A percentile compares a stretch with the other conserved stretches of the same genome.
Evolutionary conservation across 2,888 invertebrate genomes (phyloP).

Genomic region (Emmelina monodactyla): DNA sequence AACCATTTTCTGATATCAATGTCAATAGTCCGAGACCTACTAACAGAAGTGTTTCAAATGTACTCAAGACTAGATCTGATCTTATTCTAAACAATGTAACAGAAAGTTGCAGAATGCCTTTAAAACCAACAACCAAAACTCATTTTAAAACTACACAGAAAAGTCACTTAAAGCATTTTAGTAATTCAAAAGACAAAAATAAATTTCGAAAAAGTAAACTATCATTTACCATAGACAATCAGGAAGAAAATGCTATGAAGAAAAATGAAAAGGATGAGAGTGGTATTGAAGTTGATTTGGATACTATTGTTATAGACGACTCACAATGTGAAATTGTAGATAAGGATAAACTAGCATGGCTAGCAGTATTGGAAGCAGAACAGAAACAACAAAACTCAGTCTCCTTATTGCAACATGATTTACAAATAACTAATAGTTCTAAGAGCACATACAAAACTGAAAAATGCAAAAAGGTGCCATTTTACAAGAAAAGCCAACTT

Average conservation of each 20-base stretch:
- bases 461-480: constrained; percentile 27
- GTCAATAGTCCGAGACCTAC: constrained; percentile 28
- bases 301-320: constrained; percentile 34
- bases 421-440: background rate
- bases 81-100: constrained; percentile 8
- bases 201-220: constrained; percentile 3
- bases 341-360: constrained; percentile 41
- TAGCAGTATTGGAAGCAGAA: constrained; percentile 34
- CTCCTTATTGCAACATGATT: background rate
- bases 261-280: constrained; percentile 24
- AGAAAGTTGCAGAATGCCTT: constrained; percentile 6
- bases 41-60: background rate
- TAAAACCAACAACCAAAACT: background rate
- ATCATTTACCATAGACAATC: background rate
- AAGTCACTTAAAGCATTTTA: constrained; percentile 9
- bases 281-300: constrained; percentile 38
- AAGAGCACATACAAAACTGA: background rate
- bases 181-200: constrained; percentile 9
- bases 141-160: constrained; percentile 17
- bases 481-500: constrained; percentile 29
- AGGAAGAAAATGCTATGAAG: background rate
- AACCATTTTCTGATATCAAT: constrained; percentile 40
- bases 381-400: constrained; percentile 15
- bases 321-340: constrained; percentile 28
- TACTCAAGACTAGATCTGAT: constrained; percentile 9